These are phyloP conservation scores for Isoperla grammatica DNA, from an alignment of 2,888 invertebrate species.

Conservation along the genomic window DNA sequence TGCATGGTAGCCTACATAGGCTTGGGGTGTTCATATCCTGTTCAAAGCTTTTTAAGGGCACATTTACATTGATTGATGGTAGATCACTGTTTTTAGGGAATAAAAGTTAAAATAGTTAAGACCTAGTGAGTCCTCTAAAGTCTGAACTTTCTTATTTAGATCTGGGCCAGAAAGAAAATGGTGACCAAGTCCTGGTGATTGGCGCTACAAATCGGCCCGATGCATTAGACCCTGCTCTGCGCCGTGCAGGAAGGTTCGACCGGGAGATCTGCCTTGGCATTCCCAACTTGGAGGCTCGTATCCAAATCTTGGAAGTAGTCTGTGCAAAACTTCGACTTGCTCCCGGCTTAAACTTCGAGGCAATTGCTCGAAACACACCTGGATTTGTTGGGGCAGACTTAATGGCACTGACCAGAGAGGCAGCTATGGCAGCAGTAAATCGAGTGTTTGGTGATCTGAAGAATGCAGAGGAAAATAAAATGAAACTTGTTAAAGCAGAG, in stretches of 20 bases:
- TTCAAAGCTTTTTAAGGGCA: no score
- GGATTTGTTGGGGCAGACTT: conserved; percentile 97
- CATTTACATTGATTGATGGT: no score
- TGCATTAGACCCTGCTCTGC: conserved; percentile 83
- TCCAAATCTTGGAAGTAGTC: conserved; percentile 68
- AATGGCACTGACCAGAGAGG: conserved; percentile 76
- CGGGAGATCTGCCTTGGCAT: conserved; percentile 91
- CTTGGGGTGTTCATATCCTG: no score
- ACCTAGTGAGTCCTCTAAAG: no score
- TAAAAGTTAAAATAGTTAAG: no score
- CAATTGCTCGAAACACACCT: conserved; percentile 80
- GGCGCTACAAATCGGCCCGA: conserved; percentile 96
- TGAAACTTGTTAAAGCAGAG: conserved; percentile 11
- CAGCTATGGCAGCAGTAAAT: conserved; percentile 82
- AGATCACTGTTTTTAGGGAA: no score
- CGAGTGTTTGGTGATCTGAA: conserved; percentile 32
- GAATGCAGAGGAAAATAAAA: conserved; percentile 45
- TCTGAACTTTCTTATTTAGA: conserved; percentile 43
- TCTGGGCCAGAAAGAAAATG: conserved; percentile 48
- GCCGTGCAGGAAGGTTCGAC: conserved; percentile 90
- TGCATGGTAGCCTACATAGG: no score
- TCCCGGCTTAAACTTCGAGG: conserved; percentile 62
- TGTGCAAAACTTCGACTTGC: conserved; percentile 64
- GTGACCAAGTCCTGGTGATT: conserved; percentile 69
- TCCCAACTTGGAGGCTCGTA: conserved; percentile 77